These are phyloP conservation scores for Xestobium rufovillosum DNA, from an alignment of 2,888 invertebrate species.

Conservation along the genomic window DNA sequence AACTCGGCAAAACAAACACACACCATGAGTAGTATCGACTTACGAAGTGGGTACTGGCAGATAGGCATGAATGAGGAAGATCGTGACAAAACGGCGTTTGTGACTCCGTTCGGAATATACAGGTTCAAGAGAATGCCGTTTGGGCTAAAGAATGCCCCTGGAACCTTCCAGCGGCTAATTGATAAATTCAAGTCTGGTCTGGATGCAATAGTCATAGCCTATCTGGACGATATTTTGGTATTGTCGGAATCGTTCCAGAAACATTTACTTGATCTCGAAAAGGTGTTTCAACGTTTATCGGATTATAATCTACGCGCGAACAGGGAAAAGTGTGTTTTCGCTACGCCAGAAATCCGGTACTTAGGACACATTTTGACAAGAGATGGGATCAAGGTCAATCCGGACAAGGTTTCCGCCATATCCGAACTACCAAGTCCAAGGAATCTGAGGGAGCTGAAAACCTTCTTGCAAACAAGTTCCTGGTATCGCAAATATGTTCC, in stretches of 20 bases:
- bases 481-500: conserved; percentile 23
- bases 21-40: no score
- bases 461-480: conserved; percentile 23
- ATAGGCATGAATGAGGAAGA: conserved; percentile 21
- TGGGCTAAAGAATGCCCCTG: conserved; percentile 8
- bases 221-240: conserved; percentile 23
- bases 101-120: conserved; percentile 10
- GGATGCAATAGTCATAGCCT: conserved; percentile 13
- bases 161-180: conserved; percentile 6
- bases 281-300: conserved; percentile 12
- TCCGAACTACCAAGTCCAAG: conserved; percentile 20
- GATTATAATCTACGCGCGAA: conserved; percentile 18
- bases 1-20: no score
- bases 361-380: conserved; percentile 19
- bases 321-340: conserved; percentile 14
- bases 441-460: conserved; percentile 17
- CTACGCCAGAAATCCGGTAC: no score
- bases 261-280: conserved; percentile 16
- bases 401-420: conserved; percentile 18
- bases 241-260: conserved; percentile 16
- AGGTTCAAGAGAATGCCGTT: conserved; percentile 7
- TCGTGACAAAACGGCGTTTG: conserved; percentile 20
- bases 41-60: conserved; percentile 28
- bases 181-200: conserved; percentile 7
- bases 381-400: conserved; percentile 22